phyloP scores from a whole-genome alignment of 2,888 invertebrate genomes.

The Macrophya alboannulata region DNA sequence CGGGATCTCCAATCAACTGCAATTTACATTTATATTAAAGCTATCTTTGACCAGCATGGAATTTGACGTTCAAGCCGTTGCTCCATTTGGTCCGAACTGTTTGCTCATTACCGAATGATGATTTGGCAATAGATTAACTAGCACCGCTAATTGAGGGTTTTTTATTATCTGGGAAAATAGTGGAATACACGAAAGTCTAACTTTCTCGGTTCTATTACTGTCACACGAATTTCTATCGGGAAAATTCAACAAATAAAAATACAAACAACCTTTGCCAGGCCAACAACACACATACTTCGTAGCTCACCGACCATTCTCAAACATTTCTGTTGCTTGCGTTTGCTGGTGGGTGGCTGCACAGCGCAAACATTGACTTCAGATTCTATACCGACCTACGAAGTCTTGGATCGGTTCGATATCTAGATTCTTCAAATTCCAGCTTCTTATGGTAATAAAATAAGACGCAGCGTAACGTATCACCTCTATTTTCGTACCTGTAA shows the following conservation, averaged over 20 bases:
- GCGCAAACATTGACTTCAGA: slow-evolving; percentile 48
- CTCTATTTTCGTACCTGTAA: background rate
- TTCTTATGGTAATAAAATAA: slow-evolving; percentile 22
- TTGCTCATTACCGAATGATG: background rate
- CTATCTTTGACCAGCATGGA: slow-evolving; percentile 6
- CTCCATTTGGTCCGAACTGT: background rate
- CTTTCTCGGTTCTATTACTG: slow-evolving; percentile 20
- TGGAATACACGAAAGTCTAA: background rate
- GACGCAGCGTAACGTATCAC: background rate
- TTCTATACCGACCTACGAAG: slow-evolving; percentile 16
- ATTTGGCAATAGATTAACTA: background rate
- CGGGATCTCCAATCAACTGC: slow-evolving; percentile 35
- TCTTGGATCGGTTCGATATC: slow-evolving; percentile 34
- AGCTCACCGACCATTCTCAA: slow-evolving; percentile 30
- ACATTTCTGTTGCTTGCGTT: slow-evolving; percentile 43
- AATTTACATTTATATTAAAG: slow-evolving; percentile 54
- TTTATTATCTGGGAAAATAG: background rate
- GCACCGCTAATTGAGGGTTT: background rate
- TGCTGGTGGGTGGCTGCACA: slow-evolving; percentile 36
- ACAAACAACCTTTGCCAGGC: slow-evolving; percentile 42
- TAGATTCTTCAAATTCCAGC: slow-evolving; percentile 10
- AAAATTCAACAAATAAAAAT: slow-evolving; percentile 31
- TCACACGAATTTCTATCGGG: slow-evolving; percentile 14
- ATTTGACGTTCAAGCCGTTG: background rate
- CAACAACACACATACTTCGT: slow-evolving; percentile 30